phyloP scores from a whole-genome alignment of 1,140 invertebrate species.

The Parasteatoda tepidariorum region DNA sequence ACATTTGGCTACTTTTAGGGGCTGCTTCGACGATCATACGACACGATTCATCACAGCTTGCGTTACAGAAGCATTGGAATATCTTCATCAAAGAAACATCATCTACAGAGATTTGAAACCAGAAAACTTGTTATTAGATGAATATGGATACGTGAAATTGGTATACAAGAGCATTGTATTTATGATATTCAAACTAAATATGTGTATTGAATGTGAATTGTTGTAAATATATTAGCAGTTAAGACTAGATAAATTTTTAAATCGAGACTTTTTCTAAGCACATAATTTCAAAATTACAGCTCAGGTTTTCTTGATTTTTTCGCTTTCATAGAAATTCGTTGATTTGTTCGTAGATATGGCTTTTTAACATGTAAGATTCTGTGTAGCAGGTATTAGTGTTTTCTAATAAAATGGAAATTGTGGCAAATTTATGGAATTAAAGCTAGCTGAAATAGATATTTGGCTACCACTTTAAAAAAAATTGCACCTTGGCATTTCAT shows the following conservation, averaged over 20 bases:
- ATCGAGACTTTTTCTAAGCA: not conserved
- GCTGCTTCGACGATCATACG: conserved; percentile 85
- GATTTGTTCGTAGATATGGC: too few relatives aligned
- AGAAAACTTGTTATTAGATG: conserved; percentile 90
- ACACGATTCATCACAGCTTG: conserved; percentile 91
- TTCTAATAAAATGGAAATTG: too few relatives aligned
- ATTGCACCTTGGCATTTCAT: too few relatives aligned
- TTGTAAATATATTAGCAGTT: not conserved
- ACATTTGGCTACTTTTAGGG: conserved; percentile 65
- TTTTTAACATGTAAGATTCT: too few relatives aligned
- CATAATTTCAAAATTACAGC: not conserved
- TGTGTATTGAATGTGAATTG: too few relatives aligned
- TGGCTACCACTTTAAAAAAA: too few relatives aligned
- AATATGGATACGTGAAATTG: conserved; percentile 89
- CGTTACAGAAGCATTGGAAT: conserved; percentile 91
- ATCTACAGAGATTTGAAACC: conserved; percentile 97
- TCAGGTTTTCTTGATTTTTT: not conserved
- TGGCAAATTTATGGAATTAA: too few relatives aligned
- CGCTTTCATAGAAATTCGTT: too few relatives aligned
- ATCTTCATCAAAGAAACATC: conserved; percentile 86
- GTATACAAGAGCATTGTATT: too few relatives aligned
- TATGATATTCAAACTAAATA: too few relatives aligned
- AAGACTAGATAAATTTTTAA: not conserved
- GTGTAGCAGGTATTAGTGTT: too few relatives aligned
- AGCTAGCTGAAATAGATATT: too few relatives aligned